phyloP scores from a whole-genome alignment of 2,113 vertebrate species.

The Ranitomeya variabilis region DNA sequence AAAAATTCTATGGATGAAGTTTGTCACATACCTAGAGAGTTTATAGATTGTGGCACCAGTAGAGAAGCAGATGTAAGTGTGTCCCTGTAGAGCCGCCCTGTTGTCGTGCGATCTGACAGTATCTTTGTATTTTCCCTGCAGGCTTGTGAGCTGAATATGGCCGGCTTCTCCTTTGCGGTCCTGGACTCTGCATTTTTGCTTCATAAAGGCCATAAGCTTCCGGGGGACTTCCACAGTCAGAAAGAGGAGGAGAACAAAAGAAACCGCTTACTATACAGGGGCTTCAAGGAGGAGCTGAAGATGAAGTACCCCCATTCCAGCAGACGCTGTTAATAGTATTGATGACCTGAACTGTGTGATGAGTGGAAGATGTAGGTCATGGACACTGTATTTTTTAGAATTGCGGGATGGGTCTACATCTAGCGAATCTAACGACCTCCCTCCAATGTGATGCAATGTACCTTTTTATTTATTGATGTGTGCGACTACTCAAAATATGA shows the following conservation, averaged over 20 bases:
- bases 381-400: neutral
- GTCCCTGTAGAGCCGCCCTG: too few species aligned
- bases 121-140: conserved; percentile 59
- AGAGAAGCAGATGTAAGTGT: too few species aligned
- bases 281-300: conserved; percentile 89
- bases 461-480: conserved; percentile 16
- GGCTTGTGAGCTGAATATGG: conserved; percentile 88
- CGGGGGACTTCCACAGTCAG: conserved; percentile 83
- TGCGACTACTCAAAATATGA: conserved; percentile 7
- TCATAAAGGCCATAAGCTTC: conserved; percentile 87
- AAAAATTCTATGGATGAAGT: too few species aligned
- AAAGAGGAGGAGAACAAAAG: conserved; percentile 88
- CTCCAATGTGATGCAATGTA: neutral
- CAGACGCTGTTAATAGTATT: conserved; percentile 77
- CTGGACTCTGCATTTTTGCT: conserved; percentile 87
- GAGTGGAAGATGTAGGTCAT: neutral
- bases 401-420: neutral
- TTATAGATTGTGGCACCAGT: too few species aligned
- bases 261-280: conserved; percentile 86
- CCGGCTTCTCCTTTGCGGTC: conserved; percentile 83
- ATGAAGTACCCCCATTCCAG: conserved; percentile 81
- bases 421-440: neutral
- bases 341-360: neutral
- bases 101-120: too few species aligned
- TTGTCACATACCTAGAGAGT: too few species aligned